Base-by-base conservation (phyloP, 2,797 vertebrate genomes). In the Cossypha niveicapilla region DNA sequence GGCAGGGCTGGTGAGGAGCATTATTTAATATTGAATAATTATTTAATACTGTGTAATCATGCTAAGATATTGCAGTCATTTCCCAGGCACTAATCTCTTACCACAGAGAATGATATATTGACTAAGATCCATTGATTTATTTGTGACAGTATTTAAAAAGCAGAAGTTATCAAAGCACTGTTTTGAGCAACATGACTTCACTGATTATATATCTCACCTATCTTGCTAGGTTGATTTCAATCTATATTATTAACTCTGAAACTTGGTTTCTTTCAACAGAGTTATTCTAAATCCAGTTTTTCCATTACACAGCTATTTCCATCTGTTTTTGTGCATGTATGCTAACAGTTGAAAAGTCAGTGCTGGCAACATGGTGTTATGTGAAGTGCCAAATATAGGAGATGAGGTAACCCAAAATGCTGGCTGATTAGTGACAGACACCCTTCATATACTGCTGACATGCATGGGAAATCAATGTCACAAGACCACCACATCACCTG, bases 91-190 rank as follows among this genome's bases (percentile, higher is more conserved):
- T 82, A 73, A 53, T 85, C 48, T 89, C 54, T 93, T 91, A 77
- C 13, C n/a, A 71, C 13, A 71, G 34, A 68, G 32, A 73, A 67
- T 4, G 24, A 74, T 67, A 95, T 79, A 85, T 58, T 80, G 57
- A 72, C 35, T 92, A 77, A 83, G 39, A 86, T 74, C 16, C 32
- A 72, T 19, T 89, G 68, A 89, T 92, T 86, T 87, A 39, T 87
- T 93, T 83, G 79, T 90, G 89, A 72, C 39, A 79, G 28, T 54
- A 50, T 73, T 91, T 85, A 87, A 87, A 82, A 85, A 54, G 57
- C 86, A 67, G 34, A 92, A 57, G 37, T 67, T 91, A 85, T 51
- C 80, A 76, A 92, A 89, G 16, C 14, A 32, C 42, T 74, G 42
- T 88, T 91, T 91, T 83, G 61, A 92, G 77, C 74, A 79, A 74